phyloP scores from a whole-genome alignment of 1,140 invertebrate species.

The Drosophila tristis region DNA sequence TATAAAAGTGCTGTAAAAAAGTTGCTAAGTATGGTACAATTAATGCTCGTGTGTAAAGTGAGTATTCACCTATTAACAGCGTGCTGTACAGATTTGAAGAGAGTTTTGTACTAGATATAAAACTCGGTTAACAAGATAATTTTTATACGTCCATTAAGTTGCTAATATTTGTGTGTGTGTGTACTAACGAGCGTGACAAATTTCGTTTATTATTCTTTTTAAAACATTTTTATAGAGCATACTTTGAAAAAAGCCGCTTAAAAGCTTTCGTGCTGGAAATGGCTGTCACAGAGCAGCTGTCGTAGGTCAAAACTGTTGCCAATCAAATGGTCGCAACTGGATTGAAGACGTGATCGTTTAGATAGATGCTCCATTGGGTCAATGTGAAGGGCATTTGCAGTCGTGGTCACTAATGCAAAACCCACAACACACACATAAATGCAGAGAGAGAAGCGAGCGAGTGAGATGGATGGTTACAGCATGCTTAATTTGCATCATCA shows the following conservation, averaged over 20 bases:
- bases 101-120: neutral
- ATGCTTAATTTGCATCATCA: conserved; percentile 73
- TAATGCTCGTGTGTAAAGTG: neutral
- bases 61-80: neutral
- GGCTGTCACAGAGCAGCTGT: conserved; percentile 23
- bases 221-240: conserved; percentile 14
- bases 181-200: neutral
- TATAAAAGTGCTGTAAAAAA: too few relatives aligned
- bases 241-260: conserved; percentile 21
- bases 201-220: conserved; percentile 1
- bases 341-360: too few relatives aligned
- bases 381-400: conserved; percentile 50
- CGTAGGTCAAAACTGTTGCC: conserved; percentile 22
- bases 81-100: conserved; percentile 11
- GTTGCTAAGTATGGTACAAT: too few relatives aligned
- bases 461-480: conserved; percentile 22
- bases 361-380: conserved; percentile 18
- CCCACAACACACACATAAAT: neutral
- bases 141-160: conserved; percentile 1
- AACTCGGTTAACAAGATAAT: conserved; percentile 2
- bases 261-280: conserved; percentile 12
- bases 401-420: conserved; percentile 1
- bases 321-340: conserved; percentile 11
- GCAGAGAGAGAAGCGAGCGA: neutral
- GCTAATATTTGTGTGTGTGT: conserved; percentile 2